Percentiles rank a stretch among this genome's conserved stretches.
Evolutionary conservation across 1,140 invertebrate species (phyloP).

Genomic region (Melitaea cinxia): DNA sequence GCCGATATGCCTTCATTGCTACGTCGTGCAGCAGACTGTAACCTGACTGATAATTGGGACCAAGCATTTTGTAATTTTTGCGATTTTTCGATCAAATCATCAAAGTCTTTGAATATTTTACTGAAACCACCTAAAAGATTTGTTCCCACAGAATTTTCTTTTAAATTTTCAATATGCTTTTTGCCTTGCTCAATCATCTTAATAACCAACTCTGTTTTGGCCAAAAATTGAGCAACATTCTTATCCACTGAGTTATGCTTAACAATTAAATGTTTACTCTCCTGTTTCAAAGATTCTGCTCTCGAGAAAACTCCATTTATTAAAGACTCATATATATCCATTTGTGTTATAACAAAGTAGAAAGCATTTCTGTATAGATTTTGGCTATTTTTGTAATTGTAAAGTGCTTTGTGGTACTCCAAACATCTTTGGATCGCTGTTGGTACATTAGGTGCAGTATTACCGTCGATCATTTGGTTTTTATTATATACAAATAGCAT

Average conservation of each 20-base stretch:
- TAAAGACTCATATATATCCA: conserved; percentile 69
- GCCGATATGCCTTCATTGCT: conserved; percentile 66
- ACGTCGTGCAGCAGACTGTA: conserved; percentile 71
- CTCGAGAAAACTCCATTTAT: conserved; percentile 67
- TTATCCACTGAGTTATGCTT: conserved; percentile 75
- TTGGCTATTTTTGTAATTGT: conserved; percentile 72
- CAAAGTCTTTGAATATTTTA: conserved; percentile 64
- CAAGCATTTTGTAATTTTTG: conserved; percentile 68
- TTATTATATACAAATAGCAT: conserved; percentile 77
- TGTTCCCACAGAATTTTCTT: conserved; percentile 52
- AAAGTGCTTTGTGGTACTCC: conserved; percentile 70
- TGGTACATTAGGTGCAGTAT: conserved; percentile 67
- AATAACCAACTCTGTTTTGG: conserved; percentile 60
- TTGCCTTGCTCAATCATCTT: conserved; percentile 62
- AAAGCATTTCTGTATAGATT: conserved; percentile 66
- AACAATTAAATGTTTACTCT: conserved; percentile 66
- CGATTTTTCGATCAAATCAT: conserved; percentile 62
- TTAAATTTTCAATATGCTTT: conserved; percentile 59
- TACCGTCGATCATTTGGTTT: conserved; percentile 60
- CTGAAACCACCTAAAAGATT: conserved; percentile 67
- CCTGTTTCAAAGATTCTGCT: conserved; percentile 69
- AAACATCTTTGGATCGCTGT: conserved; percentile 71
- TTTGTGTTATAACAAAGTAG: conserved; percentile 74
- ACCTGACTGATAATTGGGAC: conserved; percentile 61
- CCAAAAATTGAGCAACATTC: conserved; percentile 65